Conservation (phyloP, 2,888 invertebrate species). For the Cerastis leucographa region DNA sequence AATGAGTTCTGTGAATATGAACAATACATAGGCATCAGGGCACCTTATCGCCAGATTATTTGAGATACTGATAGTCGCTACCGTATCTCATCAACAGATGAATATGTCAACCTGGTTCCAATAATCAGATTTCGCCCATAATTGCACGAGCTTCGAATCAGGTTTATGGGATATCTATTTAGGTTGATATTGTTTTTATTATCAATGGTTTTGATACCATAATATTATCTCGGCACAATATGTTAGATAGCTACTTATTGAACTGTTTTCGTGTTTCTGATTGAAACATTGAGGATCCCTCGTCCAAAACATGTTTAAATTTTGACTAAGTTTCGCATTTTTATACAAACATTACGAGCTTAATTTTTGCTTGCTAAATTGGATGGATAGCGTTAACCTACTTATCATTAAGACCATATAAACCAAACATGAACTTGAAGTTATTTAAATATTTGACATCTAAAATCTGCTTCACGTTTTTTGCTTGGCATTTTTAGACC, state of each 20-base stretch:
- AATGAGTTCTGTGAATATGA: constrained; percentile 15
- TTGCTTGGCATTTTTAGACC: constrained; percentile 18
- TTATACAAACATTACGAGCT: background rate
- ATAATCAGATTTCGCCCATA: constrained; percentile 13
- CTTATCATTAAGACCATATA: background rate
- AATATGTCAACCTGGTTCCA: constrained; percentile 25
- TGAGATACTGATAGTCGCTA: constrained; percentile 20
- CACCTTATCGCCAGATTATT: constrained; percentile 39
- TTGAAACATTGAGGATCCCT: background rate
- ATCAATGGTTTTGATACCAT: constrained; percentile 17
- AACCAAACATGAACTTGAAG: constrained; percentile 6
- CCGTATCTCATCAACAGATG: constrained; percentile 26
- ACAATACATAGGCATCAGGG: background rate
- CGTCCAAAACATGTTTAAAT: background rate
- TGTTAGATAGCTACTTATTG: background rate
- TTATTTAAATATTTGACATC: constrained; percentile 31
- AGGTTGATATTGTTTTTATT: constrained; percentile 28
- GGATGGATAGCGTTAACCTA: constrained; percentile 1
- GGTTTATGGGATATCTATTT: constrained; percentile 28
- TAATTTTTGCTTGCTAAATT: constrained; percentile 6
- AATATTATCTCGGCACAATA: constrained; percentile 20
- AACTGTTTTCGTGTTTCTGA: constrained; percentile 3
- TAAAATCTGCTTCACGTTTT: background rate
- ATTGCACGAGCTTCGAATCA: background rate
- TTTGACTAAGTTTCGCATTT: background rate